These are phyloP conservation scores for Aphidius gifuensis DNA, from an alignment of 1,140 invertebrate genomes.

Conservation along the genomic window DNA sequence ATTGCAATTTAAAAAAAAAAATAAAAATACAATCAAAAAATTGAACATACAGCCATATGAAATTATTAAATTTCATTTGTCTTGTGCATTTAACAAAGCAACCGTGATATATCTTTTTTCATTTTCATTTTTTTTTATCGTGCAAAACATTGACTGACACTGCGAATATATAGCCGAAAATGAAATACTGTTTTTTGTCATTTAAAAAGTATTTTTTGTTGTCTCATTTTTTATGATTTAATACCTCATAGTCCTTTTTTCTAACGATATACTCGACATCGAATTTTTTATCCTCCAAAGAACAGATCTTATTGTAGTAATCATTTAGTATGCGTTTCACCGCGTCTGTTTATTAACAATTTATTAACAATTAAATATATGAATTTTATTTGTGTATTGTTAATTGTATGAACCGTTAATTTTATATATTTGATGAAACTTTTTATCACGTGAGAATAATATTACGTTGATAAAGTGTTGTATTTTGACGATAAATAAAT, in stretches of 20 bases:
- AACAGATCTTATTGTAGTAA: slow-evolving; percentile 83
- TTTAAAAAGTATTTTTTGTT: slow-evolving; percentile 28
- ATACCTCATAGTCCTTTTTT: slow-evolving; percentile 93
- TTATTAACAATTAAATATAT: slow-evolving; percentile 28
- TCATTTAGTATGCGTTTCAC: slow-evolving; percentile 79
- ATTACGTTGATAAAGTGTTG: not conserved
- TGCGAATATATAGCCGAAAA: slow-evolving; percentile 15
- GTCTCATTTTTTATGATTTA: not conserved
- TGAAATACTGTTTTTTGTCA: slow-evolving; percentile 26
- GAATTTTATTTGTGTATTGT: slow-evolving; percentile 9
- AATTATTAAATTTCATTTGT: no score
- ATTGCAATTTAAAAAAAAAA: no score
- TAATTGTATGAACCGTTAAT: not conserved
- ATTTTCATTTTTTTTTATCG: no score
- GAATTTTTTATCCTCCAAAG: slow-evolving; percentile 94
- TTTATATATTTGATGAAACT: not conserved
- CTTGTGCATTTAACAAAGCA: no score
- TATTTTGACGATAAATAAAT: not conserved
- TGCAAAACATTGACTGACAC: no score
- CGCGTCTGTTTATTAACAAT: slow-evolving; percentile 48
- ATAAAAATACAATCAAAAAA: no score
- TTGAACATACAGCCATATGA: no score
- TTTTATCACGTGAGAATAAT: not conserved
- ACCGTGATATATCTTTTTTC: no score
- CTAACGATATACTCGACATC: slow-evolving; percentile 97